Evolutionary conservation across 1,140 invertebrate genomes (phyloP), one percentile per base, ranked within the genome.

Genomic region (Leptinotarsa texana): DNA sequence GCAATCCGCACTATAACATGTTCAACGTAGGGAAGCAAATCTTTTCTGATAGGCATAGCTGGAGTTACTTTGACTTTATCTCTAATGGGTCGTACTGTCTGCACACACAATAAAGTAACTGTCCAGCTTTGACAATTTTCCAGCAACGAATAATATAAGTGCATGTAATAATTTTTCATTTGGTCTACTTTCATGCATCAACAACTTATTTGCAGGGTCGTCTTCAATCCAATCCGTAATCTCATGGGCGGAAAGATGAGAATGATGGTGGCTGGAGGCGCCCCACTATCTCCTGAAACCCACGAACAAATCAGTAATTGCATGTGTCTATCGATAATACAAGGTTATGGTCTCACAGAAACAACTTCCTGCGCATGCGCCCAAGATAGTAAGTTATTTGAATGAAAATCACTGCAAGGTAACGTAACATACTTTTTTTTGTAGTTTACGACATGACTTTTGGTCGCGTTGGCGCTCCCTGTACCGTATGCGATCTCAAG

Each of bases 271-370:
- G 91, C 91, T 18, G 98, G 98, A 70, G 97, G 97, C 76, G 98
- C 98, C 49, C 97, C 97, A 22, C 88, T 99, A 0, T 95, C 95
- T n/a, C 91, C 95, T 3, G 96, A 98, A 82, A 99, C 97, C 11
- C 97, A 99, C 83, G 91, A 93, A 80, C 97, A 98, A 85, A 95
- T 98, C 79, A 94, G 97, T 84, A 92, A 95, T 73, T 98, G 96
- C 84, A 89, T 99, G 24, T 98, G 96, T 84, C 92, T 94, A 63
- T 92, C 93, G 63, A 91, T 99, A 24, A 91, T 95, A 67, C 96
- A 98, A 84, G 98, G 98, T 65, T 99, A 99, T 87, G 98, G 98
- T 8, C 90, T 99, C 49, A 99, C 98, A 2, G 98, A 99, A 90
- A 98, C 97, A 13, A 94, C 94, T 79, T 97, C 96, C 3, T 96